Base-by-base conservation (phyloP, 2,797 vertebrate genomes). In the Sparidentex hasta region DNA sequence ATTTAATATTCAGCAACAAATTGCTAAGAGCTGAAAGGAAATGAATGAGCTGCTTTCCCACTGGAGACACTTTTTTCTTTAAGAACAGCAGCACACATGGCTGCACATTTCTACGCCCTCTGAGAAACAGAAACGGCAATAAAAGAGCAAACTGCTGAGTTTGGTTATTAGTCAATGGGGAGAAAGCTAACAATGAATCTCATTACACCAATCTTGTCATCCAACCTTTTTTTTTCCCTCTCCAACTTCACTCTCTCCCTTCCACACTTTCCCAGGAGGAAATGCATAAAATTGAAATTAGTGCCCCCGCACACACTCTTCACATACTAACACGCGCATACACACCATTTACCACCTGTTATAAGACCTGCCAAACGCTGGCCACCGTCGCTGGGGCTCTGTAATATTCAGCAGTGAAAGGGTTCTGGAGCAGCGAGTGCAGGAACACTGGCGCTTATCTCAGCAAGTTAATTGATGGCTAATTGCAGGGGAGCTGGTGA, bases 401-500 rank as follows among this genome's bases (percentile, higher is more conserved):
- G 61, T 41, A 20, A 69, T 58, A 78, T 72, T 81, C 61, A 69
- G 76, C 8, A 20, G 57, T 18, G 7, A 48, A 41, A 43, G 72
- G 48, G 50, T 84, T 38, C 59, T 81, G 65, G 48, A 54, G 70
- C 66, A 47, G 46, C 58, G 73, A 20, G 66, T 68, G 82, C 48
- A 71, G 66, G 29, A 71, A 80, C 44, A 73, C 65, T 68, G 61
- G 79, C 87, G 81, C 79, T 89, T 68, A 83, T 89, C 88, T 87
- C 74, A 55, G 75, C 57, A 71, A 69, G 83, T 88, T 92, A 87
- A 93, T 83, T 90, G 87, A 87, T 77, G 75, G 86, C 71, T 90
- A 86, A 88, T 87, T 92, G 78, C 18, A 1, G 58, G 54, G 57
- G 80, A 85, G 84, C 67, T 64, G 82, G 81, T 76, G 86, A 71